Percentiles rank a stretch among this genome's conserved stretches.
phyloP scores from a whole-genome alignment of 2,888 invertebrate species.

The Nebria brevicollis region DNA sequence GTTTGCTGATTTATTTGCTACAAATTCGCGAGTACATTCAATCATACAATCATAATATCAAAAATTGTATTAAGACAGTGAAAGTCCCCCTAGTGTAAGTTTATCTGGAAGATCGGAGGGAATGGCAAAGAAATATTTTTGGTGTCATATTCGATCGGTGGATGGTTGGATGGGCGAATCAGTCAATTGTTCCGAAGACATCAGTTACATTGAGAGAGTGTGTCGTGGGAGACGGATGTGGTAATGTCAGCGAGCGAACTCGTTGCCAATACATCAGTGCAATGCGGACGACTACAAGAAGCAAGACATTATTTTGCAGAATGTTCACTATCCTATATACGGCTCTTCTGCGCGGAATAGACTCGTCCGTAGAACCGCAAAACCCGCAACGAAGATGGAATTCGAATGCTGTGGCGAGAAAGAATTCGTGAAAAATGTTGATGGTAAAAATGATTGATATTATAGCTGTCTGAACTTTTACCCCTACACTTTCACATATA shows the following conservation, averaged over 20 bases:
- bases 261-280: slow-evolving; percentile 5
- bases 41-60: too few relatives aligned
- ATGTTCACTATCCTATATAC: background rate
- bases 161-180: background rate
- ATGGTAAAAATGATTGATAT: background rate
- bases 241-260: slow-evolving; percentile 8
- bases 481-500: background rate
- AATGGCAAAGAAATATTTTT: background rate
- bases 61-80: background rate
- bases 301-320: background rate
- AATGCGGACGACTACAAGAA: background rate
- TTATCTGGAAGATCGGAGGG: background rate
- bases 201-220: slow-evolving; percentile 7
- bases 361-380: background rate
- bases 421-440: background rate
- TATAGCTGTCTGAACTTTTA: background rate
- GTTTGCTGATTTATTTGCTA: background rate
- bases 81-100: background rate
- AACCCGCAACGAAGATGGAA: background rate
- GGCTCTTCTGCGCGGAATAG: background rate
- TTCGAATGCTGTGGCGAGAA: background rate
- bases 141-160: background rate
- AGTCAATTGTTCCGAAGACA: slow-evolving; percentile 17
- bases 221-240: slow-evolving; percentile 11
- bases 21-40: too few relatives aligned